These are phyloP conservation scores for Gymnocephalus cernua DNA, from an alignment of 2,113 vertebrate species.

Conservation along the genomic window DNA sequence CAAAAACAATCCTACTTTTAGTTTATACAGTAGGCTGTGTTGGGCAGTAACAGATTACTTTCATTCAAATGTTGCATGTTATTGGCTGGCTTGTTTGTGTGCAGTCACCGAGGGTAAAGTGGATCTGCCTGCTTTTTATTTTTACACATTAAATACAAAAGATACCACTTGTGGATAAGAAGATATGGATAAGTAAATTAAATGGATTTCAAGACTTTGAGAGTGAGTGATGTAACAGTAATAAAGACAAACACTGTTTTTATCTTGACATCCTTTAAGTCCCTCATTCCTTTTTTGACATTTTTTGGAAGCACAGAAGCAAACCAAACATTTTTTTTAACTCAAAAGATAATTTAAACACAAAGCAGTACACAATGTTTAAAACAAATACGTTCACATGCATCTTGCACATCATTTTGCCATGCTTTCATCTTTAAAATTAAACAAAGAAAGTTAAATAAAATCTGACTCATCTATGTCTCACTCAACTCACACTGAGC, in stretches of 20 bases:
- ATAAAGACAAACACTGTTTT: constrained; percentile 18
- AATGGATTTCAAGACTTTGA: not conserved
- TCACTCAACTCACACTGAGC: constrained; percentile 13
- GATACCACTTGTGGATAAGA: not conserved
- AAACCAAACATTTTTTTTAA: not conserved
- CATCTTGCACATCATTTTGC: not conserved
- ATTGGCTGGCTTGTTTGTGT: not conserved
- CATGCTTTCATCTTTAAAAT: not conserved
- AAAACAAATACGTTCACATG: constrained; percentile 3
- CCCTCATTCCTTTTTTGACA: constrained; percentile 2
- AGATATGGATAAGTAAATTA: not conserved
- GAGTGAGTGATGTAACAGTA: not conserved
- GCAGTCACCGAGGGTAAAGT: no score
- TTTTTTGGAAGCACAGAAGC: constrained; percentile 13
- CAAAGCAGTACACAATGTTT: no score
- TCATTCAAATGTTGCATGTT: not conserved
- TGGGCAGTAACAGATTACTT: not conserved
- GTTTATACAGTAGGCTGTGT: not conserved
- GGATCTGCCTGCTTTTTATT: not conserved
- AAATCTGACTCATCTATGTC: constrained; percentile 9
- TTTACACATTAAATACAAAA: not conserved
- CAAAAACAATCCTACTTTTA: not conserved
- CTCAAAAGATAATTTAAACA: not conserved
- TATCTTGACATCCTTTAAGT: constrained; percentile 46
- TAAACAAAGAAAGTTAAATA: not conserved